Conservation (phyloP, 1,140 invertebrate genomes). For the Acromyrmex charruanus region DNA sequence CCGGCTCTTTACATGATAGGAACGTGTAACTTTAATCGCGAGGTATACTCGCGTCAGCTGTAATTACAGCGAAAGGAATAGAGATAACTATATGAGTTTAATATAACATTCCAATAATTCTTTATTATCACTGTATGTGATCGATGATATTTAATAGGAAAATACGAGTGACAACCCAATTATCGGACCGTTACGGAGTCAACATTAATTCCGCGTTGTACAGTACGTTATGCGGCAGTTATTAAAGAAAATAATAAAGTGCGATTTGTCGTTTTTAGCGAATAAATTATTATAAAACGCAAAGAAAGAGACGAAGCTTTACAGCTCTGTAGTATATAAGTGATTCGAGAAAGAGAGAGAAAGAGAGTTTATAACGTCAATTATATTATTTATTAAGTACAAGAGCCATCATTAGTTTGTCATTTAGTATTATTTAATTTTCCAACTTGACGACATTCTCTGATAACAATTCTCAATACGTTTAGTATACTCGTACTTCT, state of each 20-base stretch:
- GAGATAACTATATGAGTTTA: constrained; percentile 50
- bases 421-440: constrained; percentile 41
- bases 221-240: neutral
- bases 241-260: constrained; percentile 5
- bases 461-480: neutral
- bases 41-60: constrained; percentile 33
- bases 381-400: constrained; percentile 21
- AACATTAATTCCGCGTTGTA: neutral
- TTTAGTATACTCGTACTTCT: neutral
- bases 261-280: neutral
- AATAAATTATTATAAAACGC: constrained; percentile 7
- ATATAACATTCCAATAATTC: constrained; percentile 35
- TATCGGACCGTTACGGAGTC: constrained; percentile 23
- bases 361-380: constrained; percentile 17
- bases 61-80: constrained; percentile 46
- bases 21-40: constrained; percentile 48
- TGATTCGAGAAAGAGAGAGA: neutral
- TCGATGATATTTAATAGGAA: constrained; percentile 39
- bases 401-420: constrained; percentile 27
- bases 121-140: neutral
- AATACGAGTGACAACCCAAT: constrained; percentile 34
- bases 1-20: constrained; percentile 47
- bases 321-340: neutral
- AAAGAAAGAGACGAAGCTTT: neutral
- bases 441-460: neutral